phyloP scores from a whole-genome alignment of 2,888 invertebrate genomes.

The Sminthurides aquaticus region DNA sequence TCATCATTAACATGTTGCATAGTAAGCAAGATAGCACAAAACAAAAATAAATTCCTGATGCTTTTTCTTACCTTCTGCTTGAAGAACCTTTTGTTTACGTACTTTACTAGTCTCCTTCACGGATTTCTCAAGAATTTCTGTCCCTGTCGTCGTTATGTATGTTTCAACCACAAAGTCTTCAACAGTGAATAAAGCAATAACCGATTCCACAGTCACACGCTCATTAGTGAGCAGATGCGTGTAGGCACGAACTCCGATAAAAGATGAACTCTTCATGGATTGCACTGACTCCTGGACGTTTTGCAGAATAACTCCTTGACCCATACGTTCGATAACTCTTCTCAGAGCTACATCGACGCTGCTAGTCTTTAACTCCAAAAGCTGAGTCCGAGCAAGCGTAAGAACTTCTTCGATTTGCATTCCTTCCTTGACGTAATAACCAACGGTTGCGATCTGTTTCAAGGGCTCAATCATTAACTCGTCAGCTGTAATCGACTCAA shows the following conservation, averaged over 20 bases:
- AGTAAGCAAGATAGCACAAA: not conserved
- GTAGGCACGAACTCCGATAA: conserved; percentile 62
- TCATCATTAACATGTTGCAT: not conserved
- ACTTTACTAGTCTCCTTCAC: not conserved
- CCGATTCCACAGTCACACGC: conserved; percentile 73
- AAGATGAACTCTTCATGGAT: not conserved
- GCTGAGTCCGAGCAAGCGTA: conserved; percentile 68
- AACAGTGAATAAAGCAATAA: conserved; percentile 70
- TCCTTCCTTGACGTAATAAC: conserved; percentile 67
- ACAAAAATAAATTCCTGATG: not conserved
- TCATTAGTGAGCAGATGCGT: conserved; percentile 75
- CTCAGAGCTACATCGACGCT: conserved; percentile 78
- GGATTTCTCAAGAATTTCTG: not conserved
- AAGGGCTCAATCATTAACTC: conserved; percentile 75
- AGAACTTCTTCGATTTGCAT: conserved; percentile 68
- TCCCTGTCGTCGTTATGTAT: not conserved
- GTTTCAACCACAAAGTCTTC: conserved; percentile 69
- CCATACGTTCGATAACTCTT: conserved; percentile 73
- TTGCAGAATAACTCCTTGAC: conserved; percentile 70
- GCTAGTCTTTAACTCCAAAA: conserved; percentile 69
- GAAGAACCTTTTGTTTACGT: not conserved
- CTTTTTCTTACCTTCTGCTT: conserved; percentile 1
- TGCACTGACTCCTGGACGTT: conserved; percentile 16
- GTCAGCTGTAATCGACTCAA: conserved; percentile 65
- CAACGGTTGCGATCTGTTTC: conserved; percentile 73